A percentile compares a stretch with the other conserved stretches of the same genome.
phyloP scores from a whole-genome alignment of 2,888 invertebrate genomes.

The Drosophila falleni region DNA sequence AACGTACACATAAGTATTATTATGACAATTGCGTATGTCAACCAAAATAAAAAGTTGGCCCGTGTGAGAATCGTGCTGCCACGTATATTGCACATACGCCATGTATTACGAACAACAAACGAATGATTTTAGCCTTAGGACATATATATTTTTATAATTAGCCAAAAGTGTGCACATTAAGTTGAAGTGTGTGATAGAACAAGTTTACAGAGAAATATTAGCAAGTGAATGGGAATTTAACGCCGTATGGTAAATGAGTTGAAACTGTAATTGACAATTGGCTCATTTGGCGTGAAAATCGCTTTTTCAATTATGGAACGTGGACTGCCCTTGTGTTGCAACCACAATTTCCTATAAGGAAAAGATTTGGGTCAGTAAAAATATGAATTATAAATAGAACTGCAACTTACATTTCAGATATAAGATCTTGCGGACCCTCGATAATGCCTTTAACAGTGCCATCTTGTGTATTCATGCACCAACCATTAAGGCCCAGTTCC shows the following conservation, averaged over 20 bases:
- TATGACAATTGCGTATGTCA: constrained; percentile 25
- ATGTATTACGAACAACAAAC: not conserved
- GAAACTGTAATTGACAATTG: constrained; percentile 41
- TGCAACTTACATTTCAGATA: constrained; percentile 86
- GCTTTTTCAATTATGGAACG: constrained; percentile 55
- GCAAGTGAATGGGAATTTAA: constrained; percentile 14
- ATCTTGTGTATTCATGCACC: constrained; percentile 88
- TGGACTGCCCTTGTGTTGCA: constrained; percentile 66
- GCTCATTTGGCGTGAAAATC: constrained; percentile 55
- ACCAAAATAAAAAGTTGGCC: constrained; percentile 19
- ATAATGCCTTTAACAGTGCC: constrained; percentile 88
- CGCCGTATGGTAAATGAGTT: constrained; percentile 49
- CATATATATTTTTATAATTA: constrained; percentile 13
- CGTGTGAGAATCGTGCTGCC: constrained; percentile 29
- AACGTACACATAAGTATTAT: constrained; percentile 17
- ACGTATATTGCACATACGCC: constrained; percentile 37
- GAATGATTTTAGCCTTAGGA: not conserved
- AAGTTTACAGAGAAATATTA: constrained; percentile 4
- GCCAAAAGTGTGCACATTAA: not conserved
- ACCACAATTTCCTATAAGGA: constrained; percentile 51
- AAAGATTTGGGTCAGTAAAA: not conserved
- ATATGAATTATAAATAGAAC: not conserved
- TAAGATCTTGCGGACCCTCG: constrained; percentile 86
- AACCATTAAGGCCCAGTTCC: constrained; percentile 87
- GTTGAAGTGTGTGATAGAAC: not conserved